A percentile compares a stretch with the other conserved stretches of the same genome.
Evolutionary conservation across 2,888 invertebrate genomes (phyloP).

Genomic region (Cosmopolites sordidus): DNA sequence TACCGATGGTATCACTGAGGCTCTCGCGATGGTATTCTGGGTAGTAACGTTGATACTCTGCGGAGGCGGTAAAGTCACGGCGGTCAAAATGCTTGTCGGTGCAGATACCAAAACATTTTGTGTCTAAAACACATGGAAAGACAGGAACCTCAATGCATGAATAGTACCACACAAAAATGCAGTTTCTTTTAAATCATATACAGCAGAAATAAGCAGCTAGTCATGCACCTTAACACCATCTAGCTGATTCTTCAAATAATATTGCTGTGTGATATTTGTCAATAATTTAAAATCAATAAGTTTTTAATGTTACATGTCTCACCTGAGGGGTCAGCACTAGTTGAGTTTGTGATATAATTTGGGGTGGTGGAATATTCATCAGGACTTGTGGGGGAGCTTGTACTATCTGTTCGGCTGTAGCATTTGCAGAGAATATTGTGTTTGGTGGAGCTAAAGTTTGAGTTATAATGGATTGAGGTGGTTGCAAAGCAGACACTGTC

Average conservation of each 20-base stretch:
- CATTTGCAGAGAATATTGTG: slow-evolving; percentile 23
- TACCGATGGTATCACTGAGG: slow-evolving; percentile 42
- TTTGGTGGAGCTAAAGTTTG: slow-evolving; percentile 22
- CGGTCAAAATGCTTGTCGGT: slow-evolving; percentile 39
- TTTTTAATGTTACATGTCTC: slow-evolving; percentile 1
- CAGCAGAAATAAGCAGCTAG: too few species aligned
- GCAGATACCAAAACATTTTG: slow-evolving; percentile 35
- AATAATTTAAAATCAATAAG: too few species aligned
- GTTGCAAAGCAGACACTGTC: slow-evolving; percentile 6
- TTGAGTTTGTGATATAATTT: slow-evolving; percentile 37
- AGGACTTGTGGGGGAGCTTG: slow-evolving; percentile 42
- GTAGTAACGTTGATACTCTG: slow-evolving; percentile 19
- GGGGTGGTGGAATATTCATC: slow-evolving; percentile 46
- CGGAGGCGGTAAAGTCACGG: slow-evolving; percentile 40
- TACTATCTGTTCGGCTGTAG: slow-evolving; percentile 31
- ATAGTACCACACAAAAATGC: neutral
- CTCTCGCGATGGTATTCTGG: slow-evolving; percentile 34
- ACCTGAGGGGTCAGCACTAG: slow-evolving; percentile 27
- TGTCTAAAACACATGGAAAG: slow-evolving; percentile 21
- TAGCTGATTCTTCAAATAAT: too few species aligned
- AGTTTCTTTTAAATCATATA: too few species aligned
- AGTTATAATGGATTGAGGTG: slow-evolving; percentile 12
- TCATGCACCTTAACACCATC: too few species aligned
- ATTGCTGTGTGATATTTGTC: too few species aligned
- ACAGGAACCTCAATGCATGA: neutral